Conservation (phyloP, 1,140 invertebrate genomes). For the Drosophila tsacasi region DNA sequence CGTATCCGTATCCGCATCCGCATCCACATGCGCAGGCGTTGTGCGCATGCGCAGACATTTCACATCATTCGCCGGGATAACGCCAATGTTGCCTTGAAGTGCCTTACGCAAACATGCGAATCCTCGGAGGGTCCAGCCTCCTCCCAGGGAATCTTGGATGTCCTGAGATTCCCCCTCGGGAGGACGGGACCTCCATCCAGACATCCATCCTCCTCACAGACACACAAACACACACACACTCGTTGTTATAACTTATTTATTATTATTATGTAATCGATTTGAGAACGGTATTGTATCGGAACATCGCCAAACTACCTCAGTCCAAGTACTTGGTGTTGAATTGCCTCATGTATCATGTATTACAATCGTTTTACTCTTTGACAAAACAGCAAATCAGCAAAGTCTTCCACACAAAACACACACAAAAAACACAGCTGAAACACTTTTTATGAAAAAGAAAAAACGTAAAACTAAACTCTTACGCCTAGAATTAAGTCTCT, state of each 20-base stretch:
- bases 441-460: conserved; percentile 61
- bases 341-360: conserved; percentile 75
- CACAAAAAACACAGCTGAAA: conserved; percentile 28
- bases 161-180: conserved; percentile 31
- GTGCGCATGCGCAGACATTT: conserved; percentile 70
- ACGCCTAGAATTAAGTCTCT: conserved; percentile 57
- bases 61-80: conserved; percentile 67
- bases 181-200: conserved; percentile 35
- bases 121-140: conserved; percentile 32
- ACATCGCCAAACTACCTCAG: conserved; percentile 77
- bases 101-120: conserved; percentile 62
- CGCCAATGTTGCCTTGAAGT: conserved; percentile 74
- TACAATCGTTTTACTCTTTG: conserved; percentile 26
- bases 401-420: conserved; percentile 49
- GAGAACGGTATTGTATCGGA: conserved; percentile 70
- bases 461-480: conserved; percentile 40
- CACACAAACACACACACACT: conserved; percentile 33
- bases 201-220: conserved; percentile 13
- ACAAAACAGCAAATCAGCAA: conserved; percentile 60
- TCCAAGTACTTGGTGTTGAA: conserved; percentile 82
- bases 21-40: conserved; percentile 62
- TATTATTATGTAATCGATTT: conserved; percentile 73
- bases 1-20: conserved; percentile 24
- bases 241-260: conserved; percentile 81
- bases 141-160: conserved; percentile 8